phyloP scores from a whole-genome alignment of 2,113 vertebrate species.

The Hemiscyllium ocellatum region DNA sequence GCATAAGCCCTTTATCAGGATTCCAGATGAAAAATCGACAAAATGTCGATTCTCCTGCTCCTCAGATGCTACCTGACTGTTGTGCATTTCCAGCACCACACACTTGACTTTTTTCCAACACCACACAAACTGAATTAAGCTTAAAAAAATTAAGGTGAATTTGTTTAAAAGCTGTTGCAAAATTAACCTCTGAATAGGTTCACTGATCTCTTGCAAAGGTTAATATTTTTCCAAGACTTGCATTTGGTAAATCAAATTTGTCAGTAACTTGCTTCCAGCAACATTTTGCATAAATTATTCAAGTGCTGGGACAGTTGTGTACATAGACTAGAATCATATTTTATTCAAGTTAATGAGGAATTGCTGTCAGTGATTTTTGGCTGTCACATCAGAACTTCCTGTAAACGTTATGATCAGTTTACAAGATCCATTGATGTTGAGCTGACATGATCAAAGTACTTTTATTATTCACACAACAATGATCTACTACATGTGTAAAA shows the following conservation, averaged over 20 bases:
- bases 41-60: too few relatives aligned
- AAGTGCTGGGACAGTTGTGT: background rate
- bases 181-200: background rate
- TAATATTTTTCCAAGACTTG: background rate
- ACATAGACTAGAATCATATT: background rate
- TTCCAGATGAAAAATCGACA: too few relatives aligned
- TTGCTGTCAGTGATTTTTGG: background rate
- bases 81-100: too few relatives aligned
- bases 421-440: background rate
- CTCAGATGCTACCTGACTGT: too few relatives aligned
- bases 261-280: background rate
- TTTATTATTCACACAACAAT: background rate
- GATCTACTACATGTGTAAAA: background rate
- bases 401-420: background rate
- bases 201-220: background rate
- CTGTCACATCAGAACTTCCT: background rate
- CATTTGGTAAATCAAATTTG: conserved; percentile 11
- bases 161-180: background rate
- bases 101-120: too few relatives aligned
- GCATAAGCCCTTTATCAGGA: too few relatives aligned
- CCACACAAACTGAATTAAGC: too few relatives aligned
- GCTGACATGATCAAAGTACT: background rate
- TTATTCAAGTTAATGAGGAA: background rate
- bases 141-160: background rate
- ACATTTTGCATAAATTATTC: conserved; percentile 23